These are phyloP conservation scores for Ennomos erosarius DNA, from an alignment of 2,888 invertebrate species.

Conservation along the genomic window DNA sequence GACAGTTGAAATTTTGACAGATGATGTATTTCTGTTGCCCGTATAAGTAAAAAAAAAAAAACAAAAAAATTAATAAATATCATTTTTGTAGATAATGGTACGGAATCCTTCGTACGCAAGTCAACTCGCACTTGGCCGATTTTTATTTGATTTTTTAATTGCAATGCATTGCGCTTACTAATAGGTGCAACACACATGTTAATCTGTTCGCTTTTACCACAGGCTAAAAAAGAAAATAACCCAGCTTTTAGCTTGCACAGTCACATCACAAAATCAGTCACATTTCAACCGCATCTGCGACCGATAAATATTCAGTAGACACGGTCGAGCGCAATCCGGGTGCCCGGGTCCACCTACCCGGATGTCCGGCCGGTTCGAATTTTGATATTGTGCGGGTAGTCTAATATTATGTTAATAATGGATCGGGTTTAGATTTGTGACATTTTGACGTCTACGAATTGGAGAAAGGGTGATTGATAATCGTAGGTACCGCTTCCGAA, in stretches of 20 bases:
- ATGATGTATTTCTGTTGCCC: no score
- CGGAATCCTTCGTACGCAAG: no score
- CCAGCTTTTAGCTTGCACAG: constrained; percentile 3
- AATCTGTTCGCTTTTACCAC: no score
- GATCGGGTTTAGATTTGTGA: constrained; percentile 28
- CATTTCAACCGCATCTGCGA: constrained; percentile 41
- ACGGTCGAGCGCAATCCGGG: constrained; percentile 35
- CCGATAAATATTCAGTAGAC: constrained; percentile 64
- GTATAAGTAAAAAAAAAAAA: no score
- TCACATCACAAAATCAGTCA: constrained; percentile 43
- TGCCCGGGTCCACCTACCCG: constrained; percentile 20
- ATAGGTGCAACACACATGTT: no score
- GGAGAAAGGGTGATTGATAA: neutral
- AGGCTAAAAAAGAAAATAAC: neutral
- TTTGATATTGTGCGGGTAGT: constrained; percentile 47
- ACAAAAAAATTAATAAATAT: no score
- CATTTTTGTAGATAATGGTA: no score
- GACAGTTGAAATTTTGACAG: no score
- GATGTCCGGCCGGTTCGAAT: constrained; percentile 48
- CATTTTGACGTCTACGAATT: neutral
- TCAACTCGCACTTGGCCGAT: no score
- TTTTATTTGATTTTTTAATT: no score
- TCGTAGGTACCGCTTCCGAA: no score
- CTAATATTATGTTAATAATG: constrained; percentile 37
- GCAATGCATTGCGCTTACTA: no score